Percentiles rank a stretch among this genome's conserved stretches.
phyloP scores from a whole-genome alignment of 2,113 vertebrate genomes.

The Reinhardtius hippoglossoides region DNA sequence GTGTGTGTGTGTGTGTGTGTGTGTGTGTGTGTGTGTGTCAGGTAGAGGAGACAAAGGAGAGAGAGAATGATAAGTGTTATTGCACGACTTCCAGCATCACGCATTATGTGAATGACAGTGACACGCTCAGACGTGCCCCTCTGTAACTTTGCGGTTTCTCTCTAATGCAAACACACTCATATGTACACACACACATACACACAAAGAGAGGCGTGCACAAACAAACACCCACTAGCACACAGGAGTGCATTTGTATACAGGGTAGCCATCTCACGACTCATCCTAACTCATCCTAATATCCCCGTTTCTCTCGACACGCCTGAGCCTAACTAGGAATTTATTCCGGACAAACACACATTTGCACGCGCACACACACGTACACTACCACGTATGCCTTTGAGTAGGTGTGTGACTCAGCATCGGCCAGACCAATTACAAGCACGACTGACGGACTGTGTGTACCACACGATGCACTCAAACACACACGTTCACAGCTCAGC shows the following conservation, averaged over 20 bases:
- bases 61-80: conserved; percentile 51
- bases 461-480: conserved; percentile 55
- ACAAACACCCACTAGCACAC: conserved; percentile 24
- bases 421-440: conserved; percentile 75
- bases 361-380: conserved; percentile 13
- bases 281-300: conserved; percentile 71
- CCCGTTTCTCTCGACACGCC: conserved; percentile 66
- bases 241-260: conserved; percentile 67
- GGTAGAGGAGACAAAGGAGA: conserved; percentile 56
- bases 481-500: conserved; percentile 45
- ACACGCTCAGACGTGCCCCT: conserved; percentile 27
- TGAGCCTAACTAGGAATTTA: conserved; percentile 72
- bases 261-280: conserved; percentile 69
- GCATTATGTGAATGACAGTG: conserved; percentile 56
- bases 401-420: conserved; percentile 79
- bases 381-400: conserved; percentile 50
- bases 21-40: conserved; percentile 7
- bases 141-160: conserved; percentile 26
- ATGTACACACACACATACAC: conserved; percentile 10
- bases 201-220: background rate
- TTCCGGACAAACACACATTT: conserved; percentile 65
- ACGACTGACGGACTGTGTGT: conserved; percentile 67
- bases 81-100: conserved; percentile 46
- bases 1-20: conserved; percentile 8
- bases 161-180: conserved; percentile 10